Evolutionary conservation across 2,113 vertebrate species (phyloP).

Genomic region (Gulo gulo): DNA sequence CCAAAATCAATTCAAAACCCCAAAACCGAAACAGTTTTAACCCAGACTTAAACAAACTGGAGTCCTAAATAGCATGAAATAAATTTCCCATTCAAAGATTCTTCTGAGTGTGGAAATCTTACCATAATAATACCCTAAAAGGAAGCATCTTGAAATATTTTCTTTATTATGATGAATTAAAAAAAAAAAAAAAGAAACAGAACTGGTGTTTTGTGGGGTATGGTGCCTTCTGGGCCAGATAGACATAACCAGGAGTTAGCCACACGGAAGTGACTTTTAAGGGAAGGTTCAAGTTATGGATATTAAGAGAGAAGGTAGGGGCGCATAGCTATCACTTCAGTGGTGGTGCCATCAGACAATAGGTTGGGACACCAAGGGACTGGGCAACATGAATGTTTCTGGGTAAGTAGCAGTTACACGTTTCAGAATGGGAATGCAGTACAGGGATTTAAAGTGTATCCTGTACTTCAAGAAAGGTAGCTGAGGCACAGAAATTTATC

Average conservation of each 20-base stretch:
- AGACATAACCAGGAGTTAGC: neutral
- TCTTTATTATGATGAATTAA: neutral
- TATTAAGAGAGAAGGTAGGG: neutral
- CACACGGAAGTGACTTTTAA: neutral
- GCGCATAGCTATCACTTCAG: neutral
- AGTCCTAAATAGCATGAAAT: constrained; percentile 22
- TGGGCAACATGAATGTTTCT: neutral
- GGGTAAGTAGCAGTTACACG: neutral
- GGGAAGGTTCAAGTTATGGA: neutral
- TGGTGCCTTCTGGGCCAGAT: neutral
- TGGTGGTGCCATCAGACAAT: neutral
- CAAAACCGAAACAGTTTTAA: constrained; percentile 2
- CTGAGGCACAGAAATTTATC: neutral
- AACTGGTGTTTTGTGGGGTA: neutral
- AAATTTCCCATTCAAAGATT: neutral
- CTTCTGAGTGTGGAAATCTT: neutral
- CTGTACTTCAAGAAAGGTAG: neutral
- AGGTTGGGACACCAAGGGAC: accelerated
- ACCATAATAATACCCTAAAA: neutral
- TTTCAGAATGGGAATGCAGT: neutral
- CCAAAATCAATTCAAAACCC: constrained; percentile 37
- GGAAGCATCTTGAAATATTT: neutral
- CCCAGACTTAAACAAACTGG: constrained; percentile 20
- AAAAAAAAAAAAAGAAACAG: neutral
- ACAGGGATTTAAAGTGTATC: neutral